Evolutionary conservation across 2,888 invertebrate genomes (phyloP).

Genomic region (Galerucella nymphaeae): DNA sequence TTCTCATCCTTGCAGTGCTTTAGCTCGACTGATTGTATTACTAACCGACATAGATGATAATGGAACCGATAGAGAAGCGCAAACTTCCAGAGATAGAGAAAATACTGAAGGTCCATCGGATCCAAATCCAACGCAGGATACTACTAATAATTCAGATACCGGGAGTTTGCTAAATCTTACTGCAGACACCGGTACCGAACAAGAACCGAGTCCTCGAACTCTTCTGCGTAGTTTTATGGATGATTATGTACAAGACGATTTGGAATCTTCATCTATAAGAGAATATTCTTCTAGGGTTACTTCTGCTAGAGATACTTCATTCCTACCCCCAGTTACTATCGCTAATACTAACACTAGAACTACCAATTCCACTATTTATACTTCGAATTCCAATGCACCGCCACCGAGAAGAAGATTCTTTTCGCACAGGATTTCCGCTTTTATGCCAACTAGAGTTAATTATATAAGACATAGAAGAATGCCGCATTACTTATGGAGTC

Average conservation of each 20-base stretch:
- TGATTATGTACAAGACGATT: slow-evolving; percentile 3
- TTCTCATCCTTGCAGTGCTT: slow-evolving; percentile 51
- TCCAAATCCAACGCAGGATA: background rate
- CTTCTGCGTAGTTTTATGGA: background rate
- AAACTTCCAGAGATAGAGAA: slow-evolving; percentile 22
- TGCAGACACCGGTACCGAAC: background rate
- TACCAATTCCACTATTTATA: slow-evolving; percentile 53
- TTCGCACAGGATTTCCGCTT: slow-evolving; percentile 58
- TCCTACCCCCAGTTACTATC: slow-evolving; percentile 28
- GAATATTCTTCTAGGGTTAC: background rate
- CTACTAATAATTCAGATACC: background rate
- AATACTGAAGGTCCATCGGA: background rate
- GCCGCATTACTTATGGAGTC: slow-evolving; percentile 41
- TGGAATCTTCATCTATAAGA: background rate
- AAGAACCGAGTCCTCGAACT: background rate
- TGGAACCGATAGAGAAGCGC: slow-evolving; percentile 42
- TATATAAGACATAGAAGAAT: slow-evolving; percentile 50
- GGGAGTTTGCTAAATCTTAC: background rate
- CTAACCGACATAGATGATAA: slow-evolving; percentile 53
- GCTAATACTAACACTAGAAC: slow-evolving; percentile 38
- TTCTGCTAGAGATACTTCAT: slow-evolving; percentile 7
- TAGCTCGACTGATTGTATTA: slow-evolving; percentile 55
- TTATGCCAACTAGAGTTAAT: slow-evolving; percentile 59
- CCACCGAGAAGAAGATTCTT: slow-evolving; percentile 54
- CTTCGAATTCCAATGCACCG: slow-evolving; percentile 45